Conservation (phyloP, 2,113 vertebrate genomes). For the Monarcha castaneiventris region DNA sequence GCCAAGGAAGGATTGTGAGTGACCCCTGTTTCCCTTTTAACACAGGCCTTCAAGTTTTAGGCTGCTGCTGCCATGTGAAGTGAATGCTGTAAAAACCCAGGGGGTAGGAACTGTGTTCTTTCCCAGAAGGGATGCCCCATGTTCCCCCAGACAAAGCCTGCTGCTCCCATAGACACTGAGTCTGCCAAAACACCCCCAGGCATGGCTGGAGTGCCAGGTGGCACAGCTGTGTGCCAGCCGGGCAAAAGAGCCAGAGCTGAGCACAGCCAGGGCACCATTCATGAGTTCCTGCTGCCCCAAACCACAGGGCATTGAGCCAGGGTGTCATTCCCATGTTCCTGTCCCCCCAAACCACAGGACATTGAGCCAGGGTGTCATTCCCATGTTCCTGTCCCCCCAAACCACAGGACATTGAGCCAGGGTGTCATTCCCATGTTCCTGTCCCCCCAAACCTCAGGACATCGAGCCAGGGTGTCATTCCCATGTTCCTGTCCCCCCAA, state of each 20-base stretch:
- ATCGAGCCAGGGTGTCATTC: neutral
- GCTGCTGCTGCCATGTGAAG: rapidly evolving
- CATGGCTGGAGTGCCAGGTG: neutral
- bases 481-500: rapidly evolving
- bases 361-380: neutral
- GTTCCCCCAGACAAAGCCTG: neutral
- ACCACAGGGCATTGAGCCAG: neutral
- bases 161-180: neutral
- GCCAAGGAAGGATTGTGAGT: neutral
- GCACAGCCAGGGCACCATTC: neutral
- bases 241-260: neutral
- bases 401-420: neutral
- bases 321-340: neutral
- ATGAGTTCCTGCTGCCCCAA: neutral
- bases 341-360: neutral
- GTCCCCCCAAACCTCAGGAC: neutral
- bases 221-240: neutral
- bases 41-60: neutral
- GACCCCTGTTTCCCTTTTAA: neutral
- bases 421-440: neutral
- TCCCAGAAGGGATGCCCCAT: no score
- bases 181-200: neutral
- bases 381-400: rapidly evolving
- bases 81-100: neutral
- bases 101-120: neutral